Base-by-base conservation (phyloP, 2,797 vertebrate genomes). In the Hydrolagus colliei region DNA sequence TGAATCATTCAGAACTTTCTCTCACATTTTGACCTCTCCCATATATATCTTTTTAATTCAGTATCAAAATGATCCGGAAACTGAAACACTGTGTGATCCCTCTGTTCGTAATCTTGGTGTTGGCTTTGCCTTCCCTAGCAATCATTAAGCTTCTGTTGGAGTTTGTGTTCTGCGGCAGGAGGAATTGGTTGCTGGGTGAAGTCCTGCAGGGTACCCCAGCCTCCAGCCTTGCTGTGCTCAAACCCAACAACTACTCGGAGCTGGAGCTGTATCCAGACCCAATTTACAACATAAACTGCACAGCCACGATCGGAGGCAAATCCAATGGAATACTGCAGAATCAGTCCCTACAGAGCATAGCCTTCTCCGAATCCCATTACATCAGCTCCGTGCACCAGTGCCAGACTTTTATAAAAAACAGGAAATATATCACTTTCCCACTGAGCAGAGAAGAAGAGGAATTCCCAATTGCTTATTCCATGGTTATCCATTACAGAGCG, bases 401-500 rank as follows among this genome's bases (percentile, higher is more conserved):
- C 79, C 86, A 91, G 62, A 75, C 90, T 18, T 97, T 97, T 89
- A 92, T 91, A 85, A 90, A 87, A 86, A 90, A n/a, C 0, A 94
- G 93, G 72, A 97, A 96, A 59, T 98, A 97, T 77, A 85, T 96
- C 68, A 87, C 89, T 2, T 91, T 94, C 72, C 91, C 95, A 0
- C 91, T 97, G 27, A 97, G 95, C 85, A 87, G 87, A 4, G 96
- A 97, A 88, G 97, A 98, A 88, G 92, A 91, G 2, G 90, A 91
- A 76, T 97, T 97, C 88, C 96, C 96, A 1, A 91, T 98, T 85
- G 96, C 97, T 1, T 98, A 96, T 86, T 96, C 96, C 0, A 92
- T 98, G 22, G 95, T 97, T 61, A 92, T 96, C 87, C 94, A 98
- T 90, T 95, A 97, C 87, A 97, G 96, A 92, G 94, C 96, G 67